phyloP scores from a whole-genome alignment of 2,888 invertebrate species.

The Rotaria socialis region DNA sequence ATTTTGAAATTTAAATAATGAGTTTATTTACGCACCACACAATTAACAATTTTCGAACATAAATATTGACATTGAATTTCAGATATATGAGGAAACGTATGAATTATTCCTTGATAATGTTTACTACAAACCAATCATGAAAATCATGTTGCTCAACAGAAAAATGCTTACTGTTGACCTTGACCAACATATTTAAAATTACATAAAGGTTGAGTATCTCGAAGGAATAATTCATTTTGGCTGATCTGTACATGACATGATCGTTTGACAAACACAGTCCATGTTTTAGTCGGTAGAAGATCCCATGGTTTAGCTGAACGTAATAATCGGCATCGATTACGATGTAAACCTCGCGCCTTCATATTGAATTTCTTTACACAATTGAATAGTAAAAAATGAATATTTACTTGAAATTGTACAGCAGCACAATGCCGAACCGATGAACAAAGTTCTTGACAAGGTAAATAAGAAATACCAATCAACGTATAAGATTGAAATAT shows the following conservation, averaged over 20 bases:
- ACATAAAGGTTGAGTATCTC: neutral
- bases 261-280: slow-evolving; percentile 33
- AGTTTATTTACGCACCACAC: neutral
- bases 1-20: neutral
- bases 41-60: neutral
- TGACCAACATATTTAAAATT: slow-evolving; percentile 10
- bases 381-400: neutral
- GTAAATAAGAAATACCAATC: slow-evolving; percentile 19
- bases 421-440: neutral
- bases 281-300: neutral
- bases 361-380: neutral
- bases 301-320: slow-evolving; percentile 29
- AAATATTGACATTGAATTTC: slow-evolving; percentile 29
- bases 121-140: neutral
- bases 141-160: neutral
- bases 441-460: slow-evolving; percentile 35
- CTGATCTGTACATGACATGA: neutral
- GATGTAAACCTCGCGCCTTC: neutral
- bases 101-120: neutral
- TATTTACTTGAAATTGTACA: neutral
- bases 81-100: neutral
- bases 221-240: neutral
- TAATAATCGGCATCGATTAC: neutral
- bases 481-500: slow-evolving; percentile 32
- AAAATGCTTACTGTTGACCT: neutral